phyloP scores from a whole-genome alignment of 2,888 invertebrate species.

The Heliconius cydno region DNA sequence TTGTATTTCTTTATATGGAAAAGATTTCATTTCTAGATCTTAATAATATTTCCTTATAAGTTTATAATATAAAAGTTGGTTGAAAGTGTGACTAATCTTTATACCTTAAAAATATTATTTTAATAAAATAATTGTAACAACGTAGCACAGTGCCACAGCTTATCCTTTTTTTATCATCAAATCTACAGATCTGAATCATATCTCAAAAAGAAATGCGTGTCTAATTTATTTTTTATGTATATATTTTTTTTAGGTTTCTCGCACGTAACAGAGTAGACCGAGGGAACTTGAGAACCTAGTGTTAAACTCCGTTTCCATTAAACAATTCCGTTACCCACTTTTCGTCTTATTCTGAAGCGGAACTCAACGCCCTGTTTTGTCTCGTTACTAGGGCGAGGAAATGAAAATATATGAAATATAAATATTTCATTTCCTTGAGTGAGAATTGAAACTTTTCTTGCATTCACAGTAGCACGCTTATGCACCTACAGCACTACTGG shows the following conservation, averaged over 20 bases:
- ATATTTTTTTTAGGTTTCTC: too few relatives aligned
- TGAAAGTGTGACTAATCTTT: slow-evolving; percentile 10
- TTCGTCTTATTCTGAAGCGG: background rate
- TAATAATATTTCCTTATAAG: slow-evolving; percentile 1
- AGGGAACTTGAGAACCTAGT: background rate
- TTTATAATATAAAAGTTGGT: background rate
- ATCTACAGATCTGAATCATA: slow-evolving; percentile 1
- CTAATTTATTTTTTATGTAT: background rate
- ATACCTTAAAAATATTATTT: background rate
- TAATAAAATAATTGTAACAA: background rate
- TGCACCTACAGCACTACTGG: background rate
- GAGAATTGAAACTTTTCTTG: background rate
- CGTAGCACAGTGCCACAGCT: background rate
- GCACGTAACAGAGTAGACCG: too few relatives aligned
- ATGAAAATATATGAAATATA: background rate
- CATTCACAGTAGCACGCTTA: background rate
- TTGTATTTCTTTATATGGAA: background rate
- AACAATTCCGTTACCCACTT: background rate
- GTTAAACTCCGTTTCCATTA: background rate
- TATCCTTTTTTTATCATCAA: background rate
- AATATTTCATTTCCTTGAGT: background rate
- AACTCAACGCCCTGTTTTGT: background rate
- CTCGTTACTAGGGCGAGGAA: background rate
- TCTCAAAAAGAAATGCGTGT: background rate
- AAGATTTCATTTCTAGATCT: background rate